Conservation (phyloP, 2,113 vertebrate species). For the Sinocyclocheilus maitianheensis region DNA sequence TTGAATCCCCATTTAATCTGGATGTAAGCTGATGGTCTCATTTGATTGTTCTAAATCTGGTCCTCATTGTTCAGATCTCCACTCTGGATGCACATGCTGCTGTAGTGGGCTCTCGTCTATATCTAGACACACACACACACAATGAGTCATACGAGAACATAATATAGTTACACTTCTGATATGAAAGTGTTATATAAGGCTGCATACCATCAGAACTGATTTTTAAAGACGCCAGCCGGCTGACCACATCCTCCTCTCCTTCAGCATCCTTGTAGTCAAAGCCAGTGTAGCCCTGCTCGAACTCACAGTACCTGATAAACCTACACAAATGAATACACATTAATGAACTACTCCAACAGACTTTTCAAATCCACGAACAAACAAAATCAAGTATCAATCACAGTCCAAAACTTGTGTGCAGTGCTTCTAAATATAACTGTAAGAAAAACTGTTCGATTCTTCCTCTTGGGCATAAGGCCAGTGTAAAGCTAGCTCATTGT, state of each 20-base stretch:
- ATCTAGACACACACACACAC: conserved; percentile 49
- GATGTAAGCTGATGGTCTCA: neutral
- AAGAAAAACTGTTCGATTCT: neutral
- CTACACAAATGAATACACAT: conserved; percentile 59
- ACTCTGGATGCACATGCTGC: conserved; percentile 69
- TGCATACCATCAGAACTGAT: conserved; percentile 71
- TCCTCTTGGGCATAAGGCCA: neutral
- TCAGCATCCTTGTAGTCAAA: conserved; percentile 68
- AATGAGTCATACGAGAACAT: neutral
- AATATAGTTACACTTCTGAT: neutral
- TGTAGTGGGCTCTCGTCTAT: conserved; percentile 66
- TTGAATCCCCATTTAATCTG: neutral
- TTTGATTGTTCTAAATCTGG: neutral
- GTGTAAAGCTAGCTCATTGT: neutral
- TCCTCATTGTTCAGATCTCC: conserved; percentile 72
- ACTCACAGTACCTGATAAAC: conserved; percentile 84
- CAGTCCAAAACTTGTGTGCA: no score
- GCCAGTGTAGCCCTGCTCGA: conserved; percentile 76
- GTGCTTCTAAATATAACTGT: neutral
- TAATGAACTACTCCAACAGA: neutral
- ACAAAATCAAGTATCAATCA: neutral
- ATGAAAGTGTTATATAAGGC: neutral
- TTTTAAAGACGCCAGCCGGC: conserved; percentile 60
- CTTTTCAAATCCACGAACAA: neutral
- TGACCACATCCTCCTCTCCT: conserved; percentile 61